Evolutionary conservation across 2,113 vertebrate species (phyloP).

Genomic region (Mystacornis crossleyi): DNA sequence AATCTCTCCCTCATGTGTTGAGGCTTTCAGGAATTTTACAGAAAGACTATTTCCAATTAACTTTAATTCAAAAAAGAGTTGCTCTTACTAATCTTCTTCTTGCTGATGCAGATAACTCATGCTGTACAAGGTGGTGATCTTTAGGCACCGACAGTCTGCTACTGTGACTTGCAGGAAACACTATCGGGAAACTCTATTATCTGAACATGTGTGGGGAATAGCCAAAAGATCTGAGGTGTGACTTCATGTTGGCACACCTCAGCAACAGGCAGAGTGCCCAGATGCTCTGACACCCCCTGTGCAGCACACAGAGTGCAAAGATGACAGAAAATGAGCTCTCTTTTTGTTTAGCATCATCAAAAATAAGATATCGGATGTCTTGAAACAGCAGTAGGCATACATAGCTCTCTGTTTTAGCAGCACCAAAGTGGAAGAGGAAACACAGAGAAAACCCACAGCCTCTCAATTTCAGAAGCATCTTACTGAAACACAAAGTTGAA

Average conservation of each 20-base stretch:
- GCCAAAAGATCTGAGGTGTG: neutral
- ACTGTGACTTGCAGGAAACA: neutral
- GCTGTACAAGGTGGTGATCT: accelerated
- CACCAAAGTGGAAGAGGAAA: neutral
- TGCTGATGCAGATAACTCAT: neutral
- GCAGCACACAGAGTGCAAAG: neutral
- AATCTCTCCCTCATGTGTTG: neutral
- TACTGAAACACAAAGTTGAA: neutral
- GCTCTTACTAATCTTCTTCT: neutral
- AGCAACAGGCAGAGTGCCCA: neutral
- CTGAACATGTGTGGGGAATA: accelerated
- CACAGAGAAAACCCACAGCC: accelerated
- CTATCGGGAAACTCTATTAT: neutral
- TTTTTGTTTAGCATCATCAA: neutral
- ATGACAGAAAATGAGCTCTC: neutral
- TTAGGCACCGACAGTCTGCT: neutral
- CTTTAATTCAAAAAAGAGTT: neutral
- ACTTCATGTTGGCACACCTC: neutral
- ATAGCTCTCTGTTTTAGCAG: neutral
- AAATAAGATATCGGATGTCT: neutral
- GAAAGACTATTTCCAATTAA: neutral
- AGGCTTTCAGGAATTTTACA: neutral
- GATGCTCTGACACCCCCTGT: neutral
- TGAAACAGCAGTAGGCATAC: neutral
- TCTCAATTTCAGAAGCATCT: neutral